Percentiles rank a stretch among this genome's conserved stretches.
Evolutionary conservation across 2,113 vertebrate genomes (phyloP).

Genomic region (Salvelinus sp.): DNA sequence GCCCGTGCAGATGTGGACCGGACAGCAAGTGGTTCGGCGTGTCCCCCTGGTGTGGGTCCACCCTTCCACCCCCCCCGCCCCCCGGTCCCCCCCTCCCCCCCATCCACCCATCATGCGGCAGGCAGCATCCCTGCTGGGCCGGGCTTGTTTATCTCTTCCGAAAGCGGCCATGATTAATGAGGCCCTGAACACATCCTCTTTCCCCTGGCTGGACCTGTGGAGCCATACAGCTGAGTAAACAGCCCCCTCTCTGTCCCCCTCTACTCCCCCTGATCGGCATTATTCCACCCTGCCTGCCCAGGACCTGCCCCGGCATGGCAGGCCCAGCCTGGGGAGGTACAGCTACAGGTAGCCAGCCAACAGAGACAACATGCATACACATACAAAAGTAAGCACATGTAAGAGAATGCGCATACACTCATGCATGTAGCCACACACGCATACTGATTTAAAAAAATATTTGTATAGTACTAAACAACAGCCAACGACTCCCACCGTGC

Average conservation of each 20-base stretch:
- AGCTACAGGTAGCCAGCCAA: conserved; percentile 61
- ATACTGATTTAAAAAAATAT: not conserved
- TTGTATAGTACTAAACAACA: too few relatives aligned
- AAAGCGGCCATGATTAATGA: conserved; percentile 87
- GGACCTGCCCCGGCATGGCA: conserved; percentile 21
- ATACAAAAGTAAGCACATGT: not conserved
- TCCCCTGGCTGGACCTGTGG: conserved; percentile 71
- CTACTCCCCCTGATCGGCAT: conserved; percentile 18
- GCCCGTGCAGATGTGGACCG: conserved; percentile 71
- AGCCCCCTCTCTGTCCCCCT: conserved; percentile 51
- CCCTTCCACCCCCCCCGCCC: conserved; percentile 9
- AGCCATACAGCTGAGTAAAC: conserved; percentile 89
- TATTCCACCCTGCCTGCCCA: conserved; percentile 41
- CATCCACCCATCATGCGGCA: conserved; percentile 37
- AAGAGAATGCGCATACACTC: not conserved
- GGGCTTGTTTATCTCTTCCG: conserved; percentile 79
- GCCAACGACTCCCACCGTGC: too few relatives aligned
- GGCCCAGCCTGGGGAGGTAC: not conserved
- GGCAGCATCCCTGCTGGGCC: conserved; percentile 72
- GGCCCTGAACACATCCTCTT: conserved; percentile 81
- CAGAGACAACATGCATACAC: conserved; percentile 4
- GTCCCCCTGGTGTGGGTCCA: conserved; percentile 58
- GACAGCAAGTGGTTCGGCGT: conserved; percentile 71
- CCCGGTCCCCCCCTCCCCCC: conserved; percentile 10
- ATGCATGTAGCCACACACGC: conserved; percentile 8